These are phyloP conservation scores for Percopsis omiscomaycus DNA, from an alignment of 2,797 vertebrate genomes.

Conservation along the genomic window DNA sequence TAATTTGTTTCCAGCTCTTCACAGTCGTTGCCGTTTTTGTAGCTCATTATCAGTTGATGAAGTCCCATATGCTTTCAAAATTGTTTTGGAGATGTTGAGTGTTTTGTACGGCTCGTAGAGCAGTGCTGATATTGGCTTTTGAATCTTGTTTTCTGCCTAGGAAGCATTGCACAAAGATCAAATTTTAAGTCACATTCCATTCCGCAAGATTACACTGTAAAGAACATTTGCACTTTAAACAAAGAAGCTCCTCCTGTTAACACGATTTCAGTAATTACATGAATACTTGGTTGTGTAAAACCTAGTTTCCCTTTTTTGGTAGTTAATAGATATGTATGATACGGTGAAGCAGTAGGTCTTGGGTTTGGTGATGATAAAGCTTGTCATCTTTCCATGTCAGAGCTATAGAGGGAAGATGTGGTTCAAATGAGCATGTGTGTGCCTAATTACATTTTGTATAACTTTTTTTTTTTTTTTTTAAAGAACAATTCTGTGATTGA, in stretches of 20 bases:
- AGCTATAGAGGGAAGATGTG: background rate
- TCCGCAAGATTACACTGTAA: too few relatives aligned
- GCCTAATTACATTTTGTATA: conserved; percentile 48
- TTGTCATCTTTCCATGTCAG: conserved; percentile 12
- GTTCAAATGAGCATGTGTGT: conserved; percentile 28
- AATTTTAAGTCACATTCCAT: too few relatives aligned
- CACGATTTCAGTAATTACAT: conserved; percentile 16
- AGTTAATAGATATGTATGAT: conserved; percentile 22
- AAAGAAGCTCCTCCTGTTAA: conserved; percentile 7
- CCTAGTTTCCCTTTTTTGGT: background rate
- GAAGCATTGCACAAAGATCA: background rate
- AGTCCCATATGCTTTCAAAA: background rate
- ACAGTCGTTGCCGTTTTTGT: background rate
- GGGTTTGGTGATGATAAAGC: conserved; percentile 10
- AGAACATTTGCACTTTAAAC: background rate
- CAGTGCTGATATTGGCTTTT: background rate
- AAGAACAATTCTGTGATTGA: conserved; percentile 20
- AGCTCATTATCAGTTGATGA: background rate
- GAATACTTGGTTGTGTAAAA: conserved; percentile 1
- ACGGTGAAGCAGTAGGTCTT: conserved; percentile 6
- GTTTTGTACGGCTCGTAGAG: background rate
- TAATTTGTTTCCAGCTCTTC: conserved; percentile 14
- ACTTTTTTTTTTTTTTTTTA: conserved; percentile 16
- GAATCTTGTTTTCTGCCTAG: conserved; percentile 3
- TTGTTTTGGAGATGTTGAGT: background rate